phyloP scores from a whole-genome alignment of 1,140 invertebrate genomes.

The Diabrotica virgifera region DNA sequence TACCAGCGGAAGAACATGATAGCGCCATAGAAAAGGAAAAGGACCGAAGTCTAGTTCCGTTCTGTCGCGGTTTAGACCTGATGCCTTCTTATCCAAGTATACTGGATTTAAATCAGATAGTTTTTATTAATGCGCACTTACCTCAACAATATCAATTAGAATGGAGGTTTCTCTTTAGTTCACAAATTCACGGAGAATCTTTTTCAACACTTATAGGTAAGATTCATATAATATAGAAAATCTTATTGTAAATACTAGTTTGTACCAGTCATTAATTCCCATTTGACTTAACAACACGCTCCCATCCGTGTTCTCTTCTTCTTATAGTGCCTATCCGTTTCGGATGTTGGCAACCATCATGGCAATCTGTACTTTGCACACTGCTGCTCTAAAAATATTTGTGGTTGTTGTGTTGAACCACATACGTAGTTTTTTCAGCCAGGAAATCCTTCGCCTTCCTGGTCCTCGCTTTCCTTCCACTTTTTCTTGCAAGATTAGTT shows the following conservation, averaged over 20 bases:
- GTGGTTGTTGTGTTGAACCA: too few relatives aligned
- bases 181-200: slow-evolving; percentile 77
- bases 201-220: slow-evolving; percentile 74
- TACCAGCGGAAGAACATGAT: slow-evolving; percentile 21
- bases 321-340: too few relatives aligned
- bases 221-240: slow-evolving; percentile 22
- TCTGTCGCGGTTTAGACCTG: slow-evolving; percentile 59
- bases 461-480: too few relatives aligned
- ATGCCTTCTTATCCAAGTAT: slow-evolving; percentile 75
- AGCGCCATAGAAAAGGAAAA: slow-evolving; percentile 30
- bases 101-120: slow-evolving; percentile 70
- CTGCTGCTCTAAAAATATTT: too few relatives aligned
- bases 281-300: too few relatives aligned
- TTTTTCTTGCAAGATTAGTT: too few relatives aligned
- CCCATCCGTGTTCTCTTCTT: too few relatives aligned
- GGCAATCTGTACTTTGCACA: too few relatives aligned
- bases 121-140: slow-evolving; percentile 73
- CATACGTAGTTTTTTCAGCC: too few relatives aligned
- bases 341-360: too few relatives aligned
- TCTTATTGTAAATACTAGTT: neutral
- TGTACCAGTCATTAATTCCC: too few relatives aligned
- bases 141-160: slow-evolving; percentile 68
- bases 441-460: too few relatives aligned
- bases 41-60: slow-evolving; percentile 54
- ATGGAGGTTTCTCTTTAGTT: slow-evolving; percentile 82